Percentiles rank a stretch among this genome's conserved stretches.
Evolutionary conservation across 1,140 invertebrate species (phyloP).

Genomic region (Polypedilum vanderplanki): DNA sequence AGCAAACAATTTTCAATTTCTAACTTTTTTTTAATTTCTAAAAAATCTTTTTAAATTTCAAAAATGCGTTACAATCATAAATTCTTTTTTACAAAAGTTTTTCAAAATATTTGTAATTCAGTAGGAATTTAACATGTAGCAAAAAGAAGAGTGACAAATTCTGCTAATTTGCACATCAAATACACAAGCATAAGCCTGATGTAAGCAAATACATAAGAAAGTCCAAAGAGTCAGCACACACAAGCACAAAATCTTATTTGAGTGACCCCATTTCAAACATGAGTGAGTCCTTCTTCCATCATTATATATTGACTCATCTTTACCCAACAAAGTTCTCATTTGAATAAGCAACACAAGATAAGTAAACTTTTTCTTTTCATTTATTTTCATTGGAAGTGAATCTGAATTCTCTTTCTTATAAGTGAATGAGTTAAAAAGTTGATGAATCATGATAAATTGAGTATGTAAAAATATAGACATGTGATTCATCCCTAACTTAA

Average conservation of each 20-base stretch:
- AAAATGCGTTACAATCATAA: too few relatives aligned
- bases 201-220: not conserved
- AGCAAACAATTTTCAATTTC: too few relatives aligned
- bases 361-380: not conserved
- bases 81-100: too few relatives aligned
- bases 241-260: not conserved
- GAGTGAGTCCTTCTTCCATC: not conserved
- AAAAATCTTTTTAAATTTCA: too few relatives aligned
- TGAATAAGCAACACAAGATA: not conserved
- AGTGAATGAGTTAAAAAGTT: not conserved
- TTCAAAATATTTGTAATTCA: too few relatives aligned
- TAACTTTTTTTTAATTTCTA: too few relatives aligned
- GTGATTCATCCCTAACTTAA: not conserved
- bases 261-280: not conserved
- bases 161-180: constrained; percentile 23
- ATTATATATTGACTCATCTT: not conserved
- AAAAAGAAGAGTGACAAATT: constrained; percentile 1
- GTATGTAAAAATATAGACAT: not conserved
- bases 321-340: not conserved
- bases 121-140: too few relatives aligned
- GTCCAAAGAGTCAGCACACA: not conserved
- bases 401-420: not conserved
- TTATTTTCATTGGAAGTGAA: not conserved
- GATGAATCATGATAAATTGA: constrained; percentile 6
- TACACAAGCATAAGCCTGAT: not conserved